Conservation (phyloP, 2,888 invertebrate genomes). For the Troilus luridus region DNA sequence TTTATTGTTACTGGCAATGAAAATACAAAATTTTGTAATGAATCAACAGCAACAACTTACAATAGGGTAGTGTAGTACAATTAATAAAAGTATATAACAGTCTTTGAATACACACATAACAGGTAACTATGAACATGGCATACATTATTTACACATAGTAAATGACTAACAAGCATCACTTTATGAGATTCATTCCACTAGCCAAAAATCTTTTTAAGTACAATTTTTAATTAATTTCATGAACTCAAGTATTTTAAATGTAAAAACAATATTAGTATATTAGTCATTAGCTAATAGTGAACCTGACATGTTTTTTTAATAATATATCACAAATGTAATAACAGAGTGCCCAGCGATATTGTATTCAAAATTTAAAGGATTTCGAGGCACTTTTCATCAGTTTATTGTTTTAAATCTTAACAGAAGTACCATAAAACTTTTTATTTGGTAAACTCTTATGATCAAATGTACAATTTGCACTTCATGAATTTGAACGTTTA, state of each 20-base stretch:
- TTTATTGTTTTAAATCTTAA: too few relatives aligned
- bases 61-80: neutral
- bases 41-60: neutral
- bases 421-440: too few relatives aligned
- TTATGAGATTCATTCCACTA: constrained; percentile 20
- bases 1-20: neutral
- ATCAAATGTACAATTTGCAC: too few relatives aligned
- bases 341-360: too few relatives aligned
- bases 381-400: too few relatives aligned
- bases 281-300: constrained; percentile 44
- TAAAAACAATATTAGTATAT: constrained; percentile 36
- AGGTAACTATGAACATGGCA: constrained; percentile 57
- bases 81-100: constrained; percentile 32
- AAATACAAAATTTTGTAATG: neutral
- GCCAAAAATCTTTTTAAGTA: constrained; percentile 24
- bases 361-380: too few relatives aligned
- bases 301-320: constrained; percentile 26
- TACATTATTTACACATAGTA: constrained; percentile 13
- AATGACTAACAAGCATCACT: constrained; percentile 18
- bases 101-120: constrained; percentile 50
- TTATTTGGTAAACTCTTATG: too few relatives aligned
- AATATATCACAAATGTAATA: constrained; percentile 37
- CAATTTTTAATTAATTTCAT: constrained; percentile 3
- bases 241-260: constrained; percentile 13
- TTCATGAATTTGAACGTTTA: too few relatives aligned